A percentile compares a stretch with the other conserved stretches of the same genome.
Conservation (phyloP, 2,888 invertebrate species). For the Drosophila recens region DNA sequence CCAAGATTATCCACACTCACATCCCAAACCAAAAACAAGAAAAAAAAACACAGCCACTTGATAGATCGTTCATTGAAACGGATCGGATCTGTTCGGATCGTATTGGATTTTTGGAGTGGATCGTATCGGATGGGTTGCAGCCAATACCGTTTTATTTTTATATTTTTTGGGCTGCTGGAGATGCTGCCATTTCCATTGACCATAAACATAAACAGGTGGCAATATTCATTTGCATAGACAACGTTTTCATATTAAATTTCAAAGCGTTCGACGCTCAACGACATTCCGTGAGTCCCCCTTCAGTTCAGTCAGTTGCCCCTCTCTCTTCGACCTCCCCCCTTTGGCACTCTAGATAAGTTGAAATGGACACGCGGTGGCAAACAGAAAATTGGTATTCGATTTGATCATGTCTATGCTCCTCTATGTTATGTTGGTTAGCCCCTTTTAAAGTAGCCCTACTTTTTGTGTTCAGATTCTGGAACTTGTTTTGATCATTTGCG, state of each 20-base stretch:
- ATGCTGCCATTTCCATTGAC: slow-evolving; percentile 65
- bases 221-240: slow-evolving; percentile 81
- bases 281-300: slow-evolving; percentile 56
- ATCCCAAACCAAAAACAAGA: slow-evolving; percentile 10
- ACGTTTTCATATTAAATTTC: slow-evolving; percentile 79
- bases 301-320: background rate
- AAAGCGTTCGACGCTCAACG: slow-evolving; percentile 68
- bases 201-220: slow-evolving; percentile 82
- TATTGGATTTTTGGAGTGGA: slow-evolving; percentile 25
- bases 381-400: slow-evolving; percentile 64
- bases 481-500: slow-evolving; percentile 67
- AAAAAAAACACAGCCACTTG: slow-evolving; percentile 31
- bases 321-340: slow-evolving; percentile 2
- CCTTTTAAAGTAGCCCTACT: slow-evolving; percentile 53
- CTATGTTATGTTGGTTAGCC: slow-evolving; percentile 2
- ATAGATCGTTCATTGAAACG: slow-evolving; percentile 61
- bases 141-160: slow-evolving; percentile 59
- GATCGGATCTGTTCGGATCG: slow-evolving; percentile 24
- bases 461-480: slow-evolving; percentile 32
- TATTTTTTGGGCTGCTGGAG: slow-evolving; percentile 29
- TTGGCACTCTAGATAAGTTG: background rate
- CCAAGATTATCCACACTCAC: slow-evolving; percentile 68
- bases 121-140: slow-evolving; percentile 50
- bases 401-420: slow-evolving; percentile 49
- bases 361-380: slow-evolving; percentile 52